These are phyloP conservation scores for Nematostella vectensis DNA, from an alignment of 92 coral and sea anemone genomes.

Conservation along the genomic window DNA sequence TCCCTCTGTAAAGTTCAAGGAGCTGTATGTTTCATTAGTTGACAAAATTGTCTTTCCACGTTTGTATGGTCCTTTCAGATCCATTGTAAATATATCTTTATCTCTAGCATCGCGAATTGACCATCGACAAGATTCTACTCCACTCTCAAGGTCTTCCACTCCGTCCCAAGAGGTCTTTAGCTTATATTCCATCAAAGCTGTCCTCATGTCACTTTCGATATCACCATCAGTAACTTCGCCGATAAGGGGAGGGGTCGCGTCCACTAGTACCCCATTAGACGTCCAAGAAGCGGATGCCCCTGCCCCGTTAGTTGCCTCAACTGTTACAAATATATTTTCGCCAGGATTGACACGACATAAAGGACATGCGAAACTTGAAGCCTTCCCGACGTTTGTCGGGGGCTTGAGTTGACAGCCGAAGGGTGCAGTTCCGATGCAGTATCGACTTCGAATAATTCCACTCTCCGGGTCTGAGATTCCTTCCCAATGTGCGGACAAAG, in stretches of 20 bases:
- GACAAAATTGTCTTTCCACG: conserved; percentile 28
- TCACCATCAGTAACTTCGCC: conserved; percentile 74
- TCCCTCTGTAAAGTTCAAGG: conserved; percentile 18
- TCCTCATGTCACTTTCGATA: conserved; percentile 40
- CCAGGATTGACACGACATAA: conserved; percentile 49
- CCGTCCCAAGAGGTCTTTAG: conserved; percentile 82
- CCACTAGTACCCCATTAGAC: conserved; percentile 81
- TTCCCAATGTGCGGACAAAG: conserved; percentile 76
- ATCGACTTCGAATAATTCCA: conserved; percentile 40
- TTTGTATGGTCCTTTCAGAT: conserved; percentile 11
- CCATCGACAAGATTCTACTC: conserved; percentile 63
- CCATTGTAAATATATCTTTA: conserved; percentile 9
- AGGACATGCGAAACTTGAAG: conserved; percentile 47
- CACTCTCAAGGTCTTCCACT: conserved; percentile 71
- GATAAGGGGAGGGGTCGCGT: conserved; percentile 67
- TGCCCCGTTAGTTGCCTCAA: conserved; percentile 67
- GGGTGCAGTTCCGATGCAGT: conserved; percentile 83
- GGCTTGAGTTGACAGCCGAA: conserved; percentile 62
- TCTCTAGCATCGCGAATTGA: conserved; percentile 31
- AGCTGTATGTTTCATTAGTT: conserved; percentile 29
- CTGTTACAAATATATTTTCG: conserved; percentile 46
- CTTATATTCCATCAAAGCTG: conserved; percentile 58
- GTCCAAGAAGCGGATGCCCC: conserved; percentile 47
- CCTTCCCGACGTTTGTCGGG: conserved; percentile 31
- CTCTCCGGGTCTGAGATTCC: conserved; percentile 68